phyloP scores from a whole-genome alignment of 2,113 vertebrate genomes.

The Tragelaphus scriptus region DNA sequence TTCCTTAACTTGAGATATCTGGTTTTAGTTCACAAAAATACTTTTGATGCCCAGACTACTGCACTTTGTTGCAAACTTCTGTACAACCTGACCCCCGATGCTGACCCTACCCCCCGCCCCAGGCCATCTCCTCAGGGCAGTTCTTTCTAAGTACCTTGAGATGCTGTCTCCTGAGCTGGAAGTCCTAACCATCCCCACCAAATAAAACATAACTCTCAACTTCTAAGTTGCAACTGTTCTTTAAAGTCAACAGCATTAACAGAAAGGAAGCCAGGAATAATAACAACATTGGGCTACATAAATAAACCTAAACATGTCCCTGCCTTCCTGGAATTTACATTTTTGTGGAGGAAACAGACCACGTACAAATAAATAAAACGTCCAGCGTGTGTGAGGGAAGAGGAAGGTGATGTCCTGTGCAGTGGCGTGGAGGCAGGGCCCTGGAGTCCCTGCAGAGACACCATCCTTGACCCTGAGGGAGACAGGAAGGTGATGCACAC shows the following conservation, averaged over 20 bases:
- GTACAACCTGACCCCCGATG: not conserved
- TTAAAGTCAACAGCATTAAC: not conserved
- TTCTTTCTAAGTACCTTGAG: not conserved
- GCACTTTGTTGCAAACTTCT: not conserved
- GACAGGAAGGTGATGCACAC: accelerated
- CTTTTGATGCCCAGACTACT: not conserved
- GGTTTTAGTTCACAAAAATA: not conserved
- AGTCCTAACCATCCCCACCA: not conserved
- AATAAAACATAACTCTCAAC: not conserved
- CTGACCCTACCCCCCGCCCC: not conserved
- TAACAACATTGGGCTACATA: accelerated
- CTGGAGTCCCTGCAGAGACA: accelerated
- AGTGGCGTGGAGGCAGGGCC: accelerated
- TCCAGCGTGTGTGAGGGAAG: accelerated
- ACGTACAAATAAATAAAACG: not conserved
- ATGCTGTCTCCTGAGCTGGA: not conserved
- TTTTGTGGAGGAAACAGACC: not conserved
- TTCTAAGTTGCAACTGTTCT: not conserved
- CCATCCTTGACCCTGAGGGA: too few species aligned
- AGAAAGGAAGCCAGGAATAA: not conserved
- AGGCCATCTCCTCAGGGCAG: not conserved
- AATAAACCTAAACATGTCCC: not conserved
- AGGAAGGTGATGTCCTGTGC: accelerated
- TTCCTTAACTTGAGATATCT: not conserved
- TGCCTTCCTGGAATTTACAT: not conserved